A percentile compares a stretch with the other conserved stretches of the same genome.
These are phyloP conservation scores for Lycopodina hypogea DNA, from an alignment of 37 sponge, comb jelly and placozoan species.

Conservation along the genomic window DNA sequence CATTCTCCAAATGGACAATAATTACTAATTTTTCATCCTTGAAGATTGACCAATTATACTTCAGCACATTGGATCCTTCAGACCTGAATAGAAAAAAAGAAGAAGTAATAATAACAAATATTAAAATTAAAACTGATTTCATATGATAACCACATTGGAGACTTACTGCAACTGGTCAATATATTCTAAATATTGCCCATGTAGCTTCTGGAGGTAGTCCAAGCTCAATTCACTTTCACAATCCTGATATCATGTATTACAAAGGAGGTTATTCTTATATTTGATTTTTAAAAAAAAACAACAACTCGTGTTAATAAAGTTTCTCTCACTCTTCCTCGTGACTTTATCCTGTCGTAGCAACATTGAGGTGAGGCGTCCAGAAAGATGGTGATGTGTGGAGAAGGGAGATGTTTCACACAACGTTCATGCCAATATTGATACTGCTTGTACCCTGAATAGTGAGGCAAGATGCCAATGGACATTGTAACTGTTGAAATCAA, in stretches of 20 bases:
- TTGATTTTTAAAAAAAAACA: not conserved
- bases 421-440: conserved; percentile 55
- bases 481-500: conserved; percentile 3
- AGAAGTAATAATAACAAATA: no score
- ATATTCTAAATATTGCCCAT: conserved; percentile 61
- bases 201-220: conserved; percentile 71
- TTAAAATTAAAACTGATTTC: no score
- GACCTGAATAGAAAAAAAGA: conserved; percentile 12
- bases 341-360: conserved; percentile 69
- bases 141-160: not conserved
- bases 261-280: not conserved
- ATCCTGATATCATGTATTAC: conserved; percentile 32
- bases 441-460: conserved; percentile 44
- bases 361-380: conserved; percentile 64
- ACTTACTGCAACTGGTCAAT: conserved; percentile 42
- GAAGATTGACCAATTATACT: conserved; percentile 65
- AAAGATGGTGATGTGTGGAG: conserved; percentile 68
- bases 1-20: not conserved
- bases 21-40: conserved; percentile 31
- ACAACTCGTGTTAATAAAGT: no score
- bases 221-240: conserved; percentile 81
- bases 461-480: not conserved
- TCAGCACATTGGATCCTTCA: conserved; percentile 30
- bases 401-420: conserved; percentile 47
- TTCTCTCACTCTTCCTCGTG: conserved; percentile 73